phyloP scores from a whole-genome alignment of 2,113 vertebrate genomes.

The Odontesthes bonariensis region DNA sequence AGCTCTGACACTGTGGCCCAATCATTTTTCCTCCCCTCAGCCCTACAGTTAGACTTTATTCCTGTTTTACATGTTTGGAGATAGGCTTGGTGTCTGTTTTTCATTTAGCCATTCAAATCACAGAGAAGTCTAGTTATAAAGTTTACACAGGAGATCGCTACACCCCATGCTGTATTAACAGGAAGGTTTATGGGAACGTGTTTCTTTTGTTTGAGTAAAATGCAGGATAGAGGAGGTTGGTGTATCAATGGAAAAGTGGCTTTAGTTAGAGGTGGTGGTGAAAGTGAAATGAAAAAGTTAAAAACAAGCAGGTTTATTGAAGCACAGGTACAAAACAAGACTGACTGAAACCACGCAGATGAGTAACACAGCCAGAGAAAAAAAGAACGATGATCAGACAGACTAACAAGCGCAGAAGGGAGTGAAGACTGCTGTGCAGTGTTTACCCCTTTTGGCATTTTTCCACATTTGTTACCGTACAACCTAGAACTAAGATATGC shows the following conservation, averaged over 20 bases:
- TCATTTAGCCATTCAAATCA: background rate
- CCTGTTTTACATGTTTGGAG: constrained; percentile 3
- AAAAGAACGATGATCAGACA: too few species aligned
- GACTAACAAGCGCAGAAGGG: too few species aligned
- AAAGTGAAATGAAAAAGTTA: background rate
- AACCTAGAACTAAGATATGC: too few species aligned
- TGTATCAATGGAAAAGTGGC: background rate
- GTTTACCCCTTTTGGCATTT: too few species aligned
- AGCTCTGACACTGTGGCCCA: too few species aligned
- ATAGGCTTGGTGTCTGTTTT: too few species aligned
- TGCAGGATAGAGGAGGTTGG: background rate
- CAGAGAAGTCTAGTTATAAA: background rate
- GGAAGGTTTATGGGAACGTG: background rate
- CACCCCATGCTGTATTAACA: background rate
- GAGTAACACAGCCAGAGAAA: background rate
- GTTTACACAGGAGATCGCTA: background rate
- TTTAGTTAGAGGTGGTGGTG: background rate
- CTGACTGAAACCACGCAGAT: background rate
- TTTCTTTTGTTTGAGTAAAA: background rate
- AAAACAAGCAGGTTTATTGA: background rate
- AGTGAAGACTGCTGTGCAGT: background rate
- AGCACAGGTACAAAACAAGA: background rate
- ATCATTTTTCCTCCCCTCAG: too few species aligned
- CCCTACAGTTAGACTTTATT: too few species aligned
- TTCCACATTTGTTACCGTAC: too few species aligned